Conservation (phyloP, 2,888 invertebrate species). For the Macrostomum cliftonense region DNA sequence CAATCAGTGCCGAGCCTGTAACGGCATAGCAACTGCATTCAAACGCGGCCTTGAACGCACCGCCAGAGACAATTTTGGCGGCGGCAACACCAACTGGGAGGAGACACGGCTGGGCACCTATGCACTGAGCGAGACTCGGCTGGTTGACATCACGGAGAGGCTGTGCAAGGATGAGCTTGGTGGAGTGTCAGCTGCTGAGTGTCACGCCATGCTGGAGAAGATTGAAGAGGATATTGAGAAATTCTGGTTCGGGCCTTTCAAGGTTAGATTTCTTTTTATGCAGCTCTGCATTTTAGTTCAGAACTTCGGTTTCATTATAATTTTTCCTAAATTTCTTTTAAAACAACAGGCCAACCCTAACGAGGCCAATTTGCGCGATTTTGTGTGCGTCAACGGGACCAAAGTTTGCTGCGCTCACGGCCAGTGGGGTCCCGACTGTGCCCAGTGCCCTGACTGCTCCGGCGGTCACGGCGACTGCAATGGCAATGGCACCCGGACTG, state of each 20-base stretch:
- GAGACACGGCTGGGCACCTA: constrained; percentile 14
- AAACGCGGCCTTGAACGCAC: constrained; percentile 14
- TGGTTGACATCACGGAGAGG: not conserved
- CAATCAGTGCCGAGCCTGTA: no score
- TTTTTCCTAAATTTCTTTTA: no score
- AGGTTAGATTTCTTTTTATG: not conserved
- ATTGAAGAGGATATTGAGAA: constrained; percentile 2
- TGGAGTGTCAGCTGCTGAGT: not conserved
- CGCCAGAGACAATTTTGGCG: constrained; percentile 15
- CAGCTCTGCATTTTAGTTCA: no score
- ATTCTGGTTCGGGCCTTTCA: not conserved
- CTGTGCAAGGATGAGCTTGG: not conserved
- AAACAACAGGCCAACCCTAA: not conserved
- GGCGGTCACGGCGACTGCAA: constrained; percentile 1
- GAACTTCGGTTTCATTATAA: no score
- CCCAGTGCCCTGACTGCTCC: not conserved
- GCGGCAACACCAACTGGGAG: constrained; percentile 17
- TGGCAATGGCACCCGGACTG: constrained; percentile 1
- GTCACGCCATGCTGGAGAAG: not conserved
- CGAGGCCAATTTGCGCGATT: not conserved
- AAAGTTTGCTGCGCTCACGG: not conserved
- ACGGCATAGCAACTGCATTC: not conserved
- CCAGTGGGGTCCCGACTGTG: not conserved
- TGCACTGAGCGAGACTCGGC: constrained; percentile 7
- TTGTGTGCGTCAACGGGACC: not conserved